Evolutionary conservation across 1,140 invertebrate genomes (phyloP), one percentile per base, ranked within the genome.

Genomic region (Schlechtendalia chinensis): DNA sequence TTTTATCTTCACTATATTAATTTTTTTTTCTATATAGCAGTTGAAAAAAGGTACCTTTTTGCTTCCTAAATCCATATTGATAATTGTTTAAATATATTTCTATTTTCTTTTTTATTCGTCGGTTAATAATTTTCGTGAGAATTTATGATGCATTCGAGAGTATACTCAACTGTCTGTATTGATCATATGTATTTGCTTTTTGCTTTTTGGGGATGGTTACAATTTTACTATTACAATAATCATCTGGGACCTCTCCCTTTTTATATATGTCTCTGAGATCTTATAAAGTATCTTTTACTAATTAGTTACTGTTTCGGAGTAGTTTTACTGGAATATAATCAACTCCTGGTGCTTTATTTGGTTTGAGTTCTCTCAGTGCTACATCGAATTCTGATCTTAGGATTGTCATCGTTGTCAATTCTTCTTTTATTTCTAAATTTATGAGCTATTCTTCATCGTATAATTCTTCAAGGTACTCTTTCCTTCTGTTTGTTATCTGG

Each of bases 381-480:
- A 29, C 39, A 39, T 65, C 14, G 19, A 65, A 65, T 39, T 65
- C 61, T 65, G 61, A 65, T 65, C 29, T 65, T 65, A 65, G 39
- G 32, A 65, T 65, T 39, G 4, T 69, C 65, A 69, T 24, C 45
- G 22, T 69, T 69, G 39, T 50, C n/a, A 4, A 24, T 3, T n/a
- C 65, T 12, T 24, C 11, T n/a, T n/a, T 67, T 50, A 69, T 69
- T 69, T 69, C 45, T n/a, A 2, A 50, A 45, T 65, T 27, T 16
- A 22, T 59, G 16, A 81, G 47, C 22, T 81, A 54, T 53, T 81
- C 80, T 81, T 47, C 80, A 50, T 50, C 65, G 56, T 81, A 81
- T 53, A 69, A 27, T 69, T 81, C 80, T 67, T 81, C 80, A 29
- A 81, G 17, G 53, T 81, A 81, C 27, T 81, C 79, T 69, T 81